Percentiles rank a stretch among this genome's conserved stretches.
phyloP scores from a whole-genome alignment of 2,888 invertebrate genomes.

The Uropetala carovei region DNA sequence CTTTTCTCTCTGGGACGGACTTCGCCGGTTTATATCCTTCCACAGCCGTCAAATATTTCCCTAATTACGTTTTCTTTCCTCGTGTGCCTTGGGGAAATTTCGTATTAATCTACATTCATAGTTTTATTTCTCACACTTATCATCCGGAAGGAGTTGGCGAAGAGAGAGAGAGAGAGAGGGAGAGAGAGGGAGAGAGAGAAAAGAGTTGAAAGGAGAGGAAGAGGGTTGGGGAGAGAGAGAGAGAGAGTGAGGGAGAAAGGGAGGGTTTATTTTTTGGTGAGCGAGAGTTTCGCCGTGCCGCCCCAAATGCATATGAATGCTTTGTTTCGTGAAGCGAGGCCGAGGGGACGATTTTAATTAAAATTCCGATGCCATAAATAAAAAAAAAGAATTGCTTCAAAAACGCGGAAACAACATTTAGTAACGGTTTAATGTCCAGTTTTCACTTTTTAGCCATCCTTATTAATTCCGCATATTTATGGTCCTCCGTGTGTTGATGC shows the following conservation, averaged over 20 bases:
- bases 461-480: slow-evolving; percentile 29
- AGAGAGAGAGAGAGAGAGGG: background rate
- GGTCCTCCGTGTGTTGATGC: slow-evolving; percentile 13
- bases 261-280: background rate
- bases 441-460: background rate
- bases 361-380: slow-evolving; percentile 24
- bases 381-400: background rate
- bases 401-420: background rate
- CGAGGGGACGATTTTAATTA: slow-evolving; percentile 23
- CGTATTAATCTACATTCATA: background rate
- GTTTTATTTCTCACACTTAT: slow-evolving; percentile 29
- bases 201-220: background rate
- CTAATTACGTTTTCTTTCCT: slow-evolving; percentile 9
- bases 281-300: background rate
- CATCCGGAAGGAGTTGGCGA: background rate
- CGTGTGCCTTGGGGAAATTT: slow-evolving; percentile 6
- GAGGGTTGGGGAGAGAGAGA: background rate
- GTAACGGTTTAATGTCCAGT: slow-evolving; percentile 12
- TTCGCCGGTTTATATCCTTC: background rate
- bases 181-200: background rate
- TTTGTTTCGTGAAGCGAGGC: slow-evolving; percentile 30
- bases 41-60: background rate
- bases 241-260: background rate
- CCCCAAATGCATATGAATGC: slow-evolving; percentile 32
- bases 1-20: background rate